Conservation (phyloP, 2,113 vertebrate genomes). For the Esox niger region DNA sequence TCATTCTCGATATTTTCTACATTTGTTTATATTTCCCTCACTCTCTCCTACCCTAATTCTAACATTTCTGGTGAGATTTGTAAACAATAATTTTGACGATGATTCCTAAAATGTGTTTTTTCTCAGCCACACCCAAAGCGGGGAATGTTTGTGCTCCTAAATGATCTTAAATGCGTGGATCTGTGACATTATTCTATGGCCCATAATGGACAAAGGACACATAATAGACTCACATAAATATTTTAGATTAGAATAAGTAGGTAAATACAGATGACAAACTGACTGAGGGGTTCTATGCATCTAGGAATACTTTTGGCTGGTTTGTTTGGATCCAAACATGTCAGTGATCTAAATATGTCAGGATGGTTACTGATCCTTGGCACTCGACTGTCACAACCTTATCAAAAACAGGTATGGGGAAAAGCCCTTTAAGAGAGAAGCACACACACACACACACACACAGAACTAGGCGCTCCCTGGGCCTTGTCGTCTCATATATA, state of each 20-base stretch:
- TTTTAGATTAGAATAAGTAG: no score
- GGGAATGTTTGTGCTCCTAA: slow-evolving; percentile 14
- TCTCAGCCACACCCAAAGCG: slow-evolving; percentile 47
- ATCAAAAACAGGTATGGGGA: background rate
- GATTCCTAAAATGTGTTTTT: slow-evolving; percentile 6
- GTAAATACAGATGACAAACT: no score
- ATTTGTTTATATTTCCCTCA: background rate
- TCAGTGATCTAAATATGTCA: background rate
- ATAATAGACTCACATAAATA: no score
- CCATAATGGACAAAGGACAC: no score
- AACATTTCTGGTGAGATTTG: slow-evolving; percentile 23
- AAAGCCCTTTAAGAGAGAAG: background rate
- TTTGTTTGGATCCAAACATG: background rate
- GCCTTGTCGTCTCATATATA: slow-evolving; percentile 41
- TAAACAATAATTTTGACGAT: slow-evolving; percentile 10
- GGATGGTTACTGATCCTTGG: background rate
- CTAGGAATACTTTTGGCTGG: background rate
- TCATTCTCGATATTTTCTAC: background rate
- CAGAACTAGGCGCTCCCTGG: background rate
- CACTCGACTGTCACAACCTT: background rate
- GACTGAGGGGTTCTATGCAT: background rate
- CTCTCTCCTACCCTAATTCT: background rate
- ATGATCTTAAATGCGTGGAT: no score
- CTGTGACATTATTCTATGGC: no score
- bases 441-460: background rate